Percentiles rank a stretch among this genome's conserved stretches.
Conservation (phyloP, 2,113 vertebrate genomes). For the Poeciliopsis occidentalis region DNA sequence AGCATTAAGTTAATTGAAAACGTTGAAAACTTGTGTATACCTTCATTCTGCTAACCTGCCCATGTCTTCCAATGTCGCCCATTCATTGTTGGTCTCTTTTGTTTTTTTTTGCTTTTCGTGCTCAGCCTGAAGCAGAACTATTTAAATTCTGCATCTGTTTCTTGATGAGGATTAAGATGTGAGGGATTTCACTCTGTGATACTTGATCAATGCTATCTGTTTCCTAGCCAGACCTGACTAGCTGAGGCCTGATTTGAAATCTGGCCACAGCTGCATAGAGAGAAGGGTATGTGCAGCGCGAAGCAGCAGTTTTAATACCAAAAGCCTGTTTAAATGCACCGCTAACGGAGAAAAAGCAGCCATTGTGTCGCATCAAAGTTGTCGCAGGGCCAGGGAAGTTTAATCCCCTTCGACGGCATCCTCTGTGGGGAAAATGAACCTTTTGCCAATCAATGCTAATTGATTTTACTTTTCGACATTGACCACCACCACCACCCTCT, state of each 20-base stretch:
- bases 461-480: constrained; percentile 98
- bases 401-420: constrained; percentile 90
- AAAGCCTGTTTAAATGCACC: constrained; percentile 64
- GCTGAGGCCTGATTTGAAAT: constrained; percentile 66
- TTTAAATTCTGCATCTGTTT: constrained; percentile 62
- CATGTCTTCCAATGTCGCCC: neutral
- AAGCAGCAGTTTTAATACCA: constrained; percentile 54
- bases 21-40: neutral
- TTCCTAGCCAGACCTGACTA: constrained; percentile 52
- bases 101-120: constrained; percentile 7
- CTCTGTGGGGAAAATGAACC: constrained; percentile 94
- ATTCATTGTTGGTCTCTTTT: neutral
- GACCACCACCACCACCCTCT: constrained; percentile 76
- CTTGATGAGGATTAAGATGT: constrained; percentile 73
- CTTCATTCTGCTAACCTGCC: neutral
- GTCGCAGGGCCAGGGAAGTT: constrained; percentile 85
- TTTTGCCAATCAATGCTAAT: constrained; percentile 99
- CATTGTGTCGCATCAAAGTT: constrained; percentile 88
- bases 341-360: constrained; percentile 50
- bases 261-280: constrained; percentile 33
- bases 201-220: constrained; percentile 78
- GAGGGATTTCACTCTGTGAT: constrained; percentile 64
- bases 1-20: neutral
- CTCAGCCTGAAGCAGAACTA: constrained; percentile 43
- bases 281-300: constrained; percentile 18